Evolutionary conservation across 2,797 vertebrate species (phyloP), one percentile per base, ranked within the genome.

Genomic region (Mareca strepera): DNA sequence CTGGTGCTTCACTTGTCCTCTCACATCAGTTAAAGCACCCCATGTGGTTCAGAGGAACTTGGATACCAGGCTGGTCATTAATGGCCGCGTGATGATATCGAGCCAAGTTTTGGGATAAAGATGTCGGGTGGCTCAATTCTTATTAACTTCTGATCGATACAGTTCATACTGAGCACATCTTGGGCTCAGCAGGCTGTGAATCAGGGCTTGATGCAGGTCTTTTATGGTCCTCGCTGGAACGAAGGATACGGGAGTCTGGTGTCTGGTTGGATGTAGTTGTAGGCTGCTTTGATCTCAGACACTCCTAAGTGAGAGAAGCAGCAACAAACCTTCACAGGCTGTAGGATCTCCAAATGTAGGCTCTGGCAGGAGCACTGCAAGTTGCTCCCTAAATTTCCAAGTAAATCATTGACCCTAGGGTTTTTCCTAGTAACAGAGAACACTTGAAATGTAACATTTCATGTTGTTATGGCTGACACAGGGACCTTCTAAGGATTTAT

Each of bases 291-390:
- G 25, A 26, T 88, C 31, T 75, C 82, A 60, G 41, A 22, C 4
- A 3, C 10, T 81, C 20, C 7, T 59, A n/a, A 22, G 35, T 59
- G 46, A 63, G 31, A 78, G 74, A 68, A 78, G 70, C 3, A 73
- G 43, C 58, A 74, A 39, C 22, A 88, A 88, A 11, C 12, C 17
- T 60, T 52, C 31, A 37, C 0, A 0, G 33, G 37, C 25, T 84
- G 75, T 70, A 16, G 59, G 23, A 14, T 88, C 37, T 79, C 50
- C 29, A 5, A 63, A 48, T 63, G 23, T 67, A 0, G 0, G 1
- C 52, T 91, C 55, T 73, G 35, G 55, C 29, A 62, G 78, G 82
- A 77, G 22, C 74, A 44, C 21, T 21, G 22, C 60, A 82, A 89
- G 23, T 56, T 82, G 37, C 12, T 88, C 29, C 29, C 23, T 86